Conservation (phyloP, 2,888 invertebrate genomes). For the Tenodera sinensis region DNA sequence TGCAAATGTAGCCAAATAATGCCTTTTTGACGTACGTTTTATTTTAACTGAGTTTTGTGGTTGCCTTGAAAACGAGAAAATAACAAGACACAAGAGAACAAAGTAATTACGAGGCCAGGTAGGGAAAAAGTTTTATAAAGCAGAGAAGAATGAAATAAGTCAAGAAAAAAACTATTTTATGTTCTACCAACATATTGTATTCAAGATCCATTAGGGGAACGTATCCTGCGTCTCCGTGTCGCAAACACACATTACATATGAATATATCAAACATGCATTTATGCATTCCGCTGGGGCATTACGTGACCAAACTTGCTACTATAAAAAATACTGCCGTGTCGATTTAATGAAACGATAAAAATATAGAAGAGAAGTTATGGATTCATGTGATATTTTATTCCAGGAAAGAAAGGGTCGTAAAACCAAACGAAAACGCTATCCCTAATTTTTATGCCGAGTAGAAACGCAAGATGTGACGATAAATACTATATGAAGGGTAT, state of each 20-base stretch:
- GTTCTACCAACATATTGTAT: not conserved
- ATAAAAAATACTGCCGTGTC: not conserved
- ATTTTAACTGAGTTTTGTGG: no score
- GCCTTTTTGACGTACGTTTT: no score
- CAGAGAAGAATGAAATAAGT: no score
- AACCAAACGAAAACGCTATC: not conserved
- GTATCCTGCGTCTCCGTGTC: not conserved
- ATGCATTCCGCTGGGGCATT: not conserved
- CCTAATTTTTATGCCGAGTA: not conserved
- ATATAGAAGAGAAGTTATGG: not conserved
- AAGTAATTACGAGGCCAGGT: no score
- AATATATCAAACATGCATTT: not conserved
- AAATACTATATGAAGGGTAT: not conserved
- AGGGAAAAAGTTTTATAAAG: no score
- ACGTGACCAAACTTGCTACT: not conserved
- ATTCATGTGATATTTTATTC: not conserved
- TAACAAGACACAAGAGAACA: no score
- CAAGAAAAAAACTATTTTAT: no score
- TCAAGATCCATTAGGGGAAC: not conserved
- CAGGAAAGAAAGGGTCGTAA: not conserved
- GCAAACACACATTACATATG: not conserved
- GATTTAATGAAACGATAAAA: not conserved
- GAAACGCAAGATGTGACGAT: not conserved
- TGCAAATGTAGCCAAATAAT: no score
- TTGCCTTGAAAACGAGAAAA: no score